phyloP scores from a whole-genome alignment of 1,140 invertebrate species.

The Orussus abietinus region DNA sequence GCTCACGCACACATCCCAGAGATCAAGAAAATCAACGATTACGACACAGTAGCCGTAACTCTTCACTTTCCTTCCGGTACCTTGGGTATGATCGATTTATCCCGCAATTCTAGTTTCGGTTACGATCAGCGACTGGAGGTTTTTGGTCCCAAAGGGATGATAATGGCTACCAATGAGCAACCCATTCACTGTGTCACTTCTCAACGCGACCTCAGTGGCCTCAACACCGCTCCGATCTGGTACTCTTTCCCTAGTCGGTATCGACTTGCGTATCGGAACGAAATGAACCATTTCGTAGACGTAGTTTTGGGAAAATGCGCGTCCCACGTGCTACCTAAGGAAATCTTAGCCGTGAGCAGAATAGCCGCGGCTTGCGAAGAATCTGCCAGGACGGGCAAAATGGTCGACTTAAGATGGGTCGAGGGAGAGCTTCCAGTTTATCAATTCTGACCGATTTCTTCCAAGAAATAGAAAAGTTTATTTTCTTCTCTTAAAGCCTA shows the following conservation, averaged over 20 bases:
- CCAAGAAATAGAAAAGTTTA: no score
- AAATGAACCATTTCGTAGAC: slow-evolving; percentile 66
- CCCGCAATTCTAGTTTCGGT: slow-evolving; percentile 61
- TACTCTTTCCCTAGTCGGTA: slow-evolving; percentile 65
- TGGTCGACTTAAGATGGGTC: slow-evolving; percentile 50
- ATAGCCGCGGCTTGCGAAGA: slow-evolving; percentile 58
- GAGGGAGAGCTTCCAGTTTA: slow-evolving; percentile 33
- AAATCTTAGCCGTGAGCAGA: slow-evolving; percentile 56
- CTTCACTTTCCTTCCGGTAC: slow-evolving; percentile 64
- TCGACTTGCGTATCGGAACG: slow-evolving; percentile 56
- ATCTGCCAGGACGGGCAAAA: slow-evolving; percentile 52
- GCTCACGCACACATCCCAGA: slow-evolving; percentile 58
- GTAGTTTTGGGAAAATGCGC: slow-evolving; percentile 52
- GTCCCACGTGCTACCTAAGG: slow-evolving; percentile 45
- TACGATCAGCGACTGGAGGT: slow-evolving; percentile 71
- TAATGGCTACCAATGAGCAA: slow-evolving; percentile 58
- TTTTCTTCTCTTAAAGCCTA: no score
- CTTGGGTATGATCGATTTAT: slow-evolving; percentile 63
- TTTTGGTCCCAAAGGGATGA: slow-evolving; percentile 60
- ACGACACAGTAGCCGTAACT: slow-evolving; percentile 62
- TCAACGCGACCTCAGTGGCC: slow-evolving; percentile 44
- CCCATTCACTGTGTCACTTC: slow-evolving; percentile 51
- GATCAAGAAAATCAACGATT: slow-evolving; percentile 59
- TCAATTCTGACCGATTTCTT: no score
- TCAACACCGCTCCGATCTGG: slow-evolving; percentile 55